A percentile compares a stretch with the other conserved stretches of the same genome.
phyloP scores from a whole-genome alignment of 2,113 vertebrate species.

The Gymnocephalus cernua region DNA sequence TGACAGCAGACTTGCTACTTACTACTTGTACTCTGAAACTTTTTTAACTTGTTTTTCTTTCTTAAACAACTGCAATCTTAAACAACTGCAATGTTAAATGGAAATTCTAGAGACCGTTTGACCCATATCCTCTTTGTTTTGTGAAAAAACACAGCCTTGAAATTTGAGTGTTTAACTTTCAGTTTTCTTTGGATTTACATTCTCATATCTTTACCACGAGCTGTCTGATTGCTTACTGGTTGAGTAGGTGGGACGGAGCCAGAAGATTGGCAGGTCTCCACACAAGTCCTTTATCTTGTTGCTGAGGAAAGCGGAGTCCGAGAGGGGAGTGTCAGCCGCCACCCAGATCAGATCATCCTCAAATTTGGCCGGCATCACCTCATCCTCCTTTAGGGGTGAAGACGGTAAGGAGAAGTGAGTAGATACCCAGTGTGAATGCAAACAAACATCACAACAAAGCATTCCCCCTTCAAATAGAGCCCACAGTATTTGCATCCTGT shows the following conservation, averaged over 20 bases:
- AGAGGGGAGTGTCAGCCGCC: constrained; percentile 88
- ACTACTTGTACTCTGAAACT: no score
- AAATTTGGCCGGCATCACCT: constrained; percentile 93
- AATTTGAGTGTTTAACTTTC: background rate
- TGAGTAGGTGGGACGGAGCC: constrained; percentile 91
- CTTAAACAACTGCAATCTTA: constrained; percentile 37
- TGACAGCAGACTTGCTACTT: constrained; percentile 68
- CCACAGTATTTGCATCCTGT: constrained; percentile 42
- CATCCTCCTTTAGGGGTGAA: constrained; percentile 68
- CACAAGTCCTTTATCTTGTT: constrained; percentile 92
- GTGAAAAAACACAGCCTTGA: background rate
- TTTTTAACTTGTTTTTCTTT: constrained; percentile 32
- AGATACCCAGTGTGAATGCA: background rate
- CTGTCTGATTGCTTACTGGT: constrained; percentile 81
- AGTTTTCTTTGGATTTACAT: background rate
- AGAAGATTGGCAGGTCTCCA: constrained; percentile 91
- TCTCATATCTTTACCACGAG: background rate
- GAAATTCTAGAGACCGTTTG: constrained; percentile 48
- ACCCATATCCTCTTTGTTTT: constrained; percentile 51
- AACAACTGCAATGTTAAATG: constrained; percentile 55
- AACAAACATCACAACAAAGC: constrained; percentile 10
- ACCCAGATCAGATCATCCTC: constrained; percentile 94
- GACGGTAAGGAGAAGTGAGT: constrained; percentile 6
- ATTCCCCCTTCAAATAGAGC: constrained; percentile 36
- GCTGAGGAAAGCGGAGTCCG: constrained; percentile 91